Base-by-base conservation (phyloP, 2,888 invertebrate genomes). In the Bugula neritina region DNA sequence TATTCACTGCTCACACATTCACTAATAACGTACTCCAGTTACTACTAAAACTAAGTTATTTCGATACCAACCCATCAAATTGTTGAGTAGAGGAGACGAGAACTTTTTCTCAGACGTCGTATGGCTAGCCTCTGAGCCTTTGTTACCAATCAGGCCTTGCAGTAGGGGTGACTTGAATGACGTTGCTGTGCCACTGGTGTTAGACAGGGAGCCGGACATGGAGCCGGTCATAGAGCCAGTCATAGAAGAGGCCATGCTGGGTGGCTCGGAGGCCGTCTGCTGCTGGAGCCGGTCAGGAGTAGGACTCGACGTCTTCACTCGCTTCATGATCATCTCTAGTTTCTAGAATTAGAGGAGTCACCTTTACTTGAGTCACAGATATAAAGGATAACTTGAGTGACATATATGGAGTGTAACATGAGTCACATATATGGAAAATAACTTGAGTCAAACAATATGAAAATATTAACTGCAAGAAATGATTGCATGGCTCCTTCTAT, bases 251-350 rank as follows among this genome's bases (percentile, higher is more conserved):
- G 63, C 21, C 63, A 63, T 27, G 31, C 63, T 63, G 63, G 63
- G 31, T 29, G 63, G 63, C 27, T 63, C 63, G 2, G 63, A 63
- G 31, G 63, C 34, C 13, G 31, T 5, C 63, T 63, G 63, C 17
- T 43, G 43, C 17, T 43, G 43, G 3, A 72, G 54, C 17, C 71
- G 23, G 52, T 72, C 70, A 17, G 58, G 31, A 25, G 72, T 73
- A 34, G 73, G 73, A 58, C 74, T 71, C 23, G 77, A 78, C 25
- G 77, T 75, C 75, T 82, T 82, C 71, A 82, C 81, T 74, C 82
- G 75, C 75, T 81, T 82, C 82, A 83, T 81, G 69, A 83, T 82
- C 79, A 80, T 80, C 72, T 82, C 83, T 35, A 83, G 74, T 34
- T 63, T 63, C 63, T 57, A 57, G 5, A 57, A n/a, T n/a, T n/a